Evolutionary conservation across 2,113 vertebrate genomes (phyloP).

Genomic region (Pterocles orientalis): DNA sequence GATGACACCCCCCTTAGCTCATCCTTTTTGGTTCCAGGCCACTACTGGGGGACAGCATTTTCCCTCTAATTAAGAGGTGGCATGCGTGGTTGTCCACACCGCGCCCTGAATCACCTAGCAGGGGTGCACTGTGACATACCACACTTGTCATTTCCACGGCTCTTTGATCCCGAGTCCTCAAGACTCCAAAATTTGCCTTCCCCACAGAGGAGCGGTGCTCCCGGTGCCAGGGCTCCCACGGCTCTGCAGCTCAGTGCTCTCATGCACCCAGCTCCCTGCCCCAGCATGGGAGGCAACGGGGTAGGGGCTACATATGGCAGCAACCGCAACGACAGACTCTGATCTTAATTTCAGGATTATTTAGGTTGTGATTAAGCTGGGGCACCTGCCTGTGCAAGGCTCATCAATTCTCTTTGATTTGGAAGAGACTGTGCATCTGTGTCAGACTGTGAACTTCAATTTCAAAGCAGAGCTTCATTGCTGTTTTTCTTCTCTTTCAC

Average conservation of each 20-base stretch:
- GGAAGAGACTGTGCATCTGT: neutral
- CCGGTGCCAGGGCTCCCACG: neutral
- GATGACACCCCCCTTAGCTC: neutral
- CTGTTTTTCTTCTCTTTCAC: neutral
- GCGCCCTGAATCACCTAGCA: neutral
- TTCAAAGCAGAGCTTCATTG: neutral
- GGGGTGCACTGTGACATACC: neutral
- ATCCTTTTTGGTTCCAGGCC: neutral
- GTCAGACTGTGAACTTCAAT: constrained; percentile 2
- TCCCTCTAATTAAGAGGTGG: neutral
- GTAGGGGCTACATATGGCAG: neutral
- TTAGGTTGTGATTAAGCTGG: neutral
- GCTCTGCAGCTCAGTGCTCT: neutral
- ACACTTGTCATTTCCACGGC: rapidly evolving
- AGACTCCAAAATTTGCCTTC: neutral
- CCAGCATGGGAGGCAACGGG: neutral
- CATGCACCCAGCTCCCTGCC: neutral
- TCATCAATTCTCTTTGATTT: constrained; percentile 56
- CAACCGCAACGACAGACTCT: neutral
- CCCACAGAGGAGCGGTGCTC: neutral
- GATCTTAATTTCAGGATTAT: neutral
- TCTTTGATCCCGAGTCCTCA: neutral
- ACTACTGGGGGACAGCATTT: neutral
- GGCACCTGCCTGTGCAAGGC: constrained; percentile 25
- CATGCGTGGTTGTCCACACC: neutral